A percentile compares a stretch with the other conserved stretches of the same genome.
These are phyloP conservation scores for Agriopis leucophaearia DNA, from an alignment of 2,888 invertebrate genomes.

Conservation along the genomic window DNA sequence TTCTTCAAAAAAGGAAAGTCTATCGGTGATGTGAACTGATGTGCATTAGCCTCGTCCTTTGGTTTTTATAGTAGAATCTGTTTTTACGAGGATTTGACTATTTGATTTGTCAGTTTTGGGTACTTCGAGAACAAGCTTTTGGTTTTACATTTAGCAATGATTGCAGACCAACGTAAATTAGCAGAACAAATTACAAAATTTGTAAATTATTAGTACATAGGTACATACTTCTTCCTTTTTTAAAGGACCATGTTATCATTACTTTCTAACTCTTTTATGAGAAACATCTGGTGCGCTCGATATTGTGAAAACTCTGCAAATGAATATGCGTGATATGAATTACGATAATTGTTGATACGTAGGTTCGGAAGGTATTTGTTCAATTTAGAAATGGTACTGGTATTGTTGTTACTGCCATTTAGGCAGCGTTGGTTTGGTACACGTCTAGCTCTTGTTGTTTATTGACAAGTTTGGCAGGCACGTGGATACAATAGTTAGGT, in stretches of 20 bases:
- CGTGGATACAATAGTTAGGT: slow-evolving; percentile 79
- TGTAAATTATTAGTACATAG: neutral
- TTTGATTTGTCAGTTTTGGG: neutral
- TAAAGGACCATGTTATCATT: no score
- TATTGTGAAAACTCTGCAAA: neutral
- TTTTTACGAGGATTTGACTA: slow-evolving; percentile 4
- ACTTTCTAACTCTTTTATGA: no score
- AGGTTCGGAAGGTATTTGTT: neutral
- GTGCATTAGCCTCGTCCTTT: slow-evolving; percentile 21
- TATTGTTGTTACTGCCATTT: slow-evolving; percentile 13
- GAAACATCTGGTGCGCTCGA: no score
- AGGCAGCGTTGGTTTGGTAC: slow-evolving; percentile 3
- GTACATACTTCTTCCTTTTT: no score
- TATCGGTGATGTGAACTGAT: slow-evolving; percentile 34
- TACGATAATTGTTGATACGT: neutral
- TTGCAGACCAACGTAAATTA: neutral
- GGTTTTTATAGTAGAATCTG: slow-evolving; percentile 8
- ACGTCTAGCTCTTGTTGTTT: slow-evolving; percentile 57
- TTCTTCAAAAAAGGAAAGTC: slow-evolving; percentile 52
- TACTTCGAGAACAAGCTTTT: neutral
- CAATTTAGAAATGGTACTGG: neutral
- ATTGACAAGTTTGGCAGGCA: slow-evolving; percentile 76
- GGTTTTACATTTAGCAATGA: neutral
- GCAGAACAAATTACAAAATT: neutral
- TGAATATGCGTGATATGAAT: neutral